phyloP scores from a whole-genome alignment of 2,888 invertebrate genomes.

The Euphydryas editha region DNA sequence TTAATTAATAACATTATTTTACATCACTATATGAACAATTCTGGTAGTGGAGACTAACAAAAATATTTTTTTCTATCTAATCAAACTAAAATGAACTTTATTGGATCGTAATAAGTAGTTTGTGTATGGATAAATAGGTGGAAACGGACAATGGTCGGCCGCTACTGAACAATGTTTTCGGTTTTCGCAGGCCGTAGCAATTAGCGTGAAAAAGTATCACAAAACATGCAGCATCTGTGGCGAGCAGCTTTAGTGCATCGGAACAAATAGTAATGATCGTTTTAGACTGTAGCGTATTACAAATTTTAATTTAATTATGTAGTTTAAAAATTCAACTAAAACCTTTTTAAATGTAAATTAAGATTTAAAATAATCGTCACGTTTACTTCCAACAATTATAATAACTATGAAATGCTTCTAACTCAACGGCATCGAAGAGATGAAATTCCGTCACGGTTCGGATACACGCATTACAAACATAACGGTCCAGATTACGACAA shows the following conservation, averaged over 20 bases:
- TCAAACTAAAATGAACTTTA: slow-evolving; percentile 27
- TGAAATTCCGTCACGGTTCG: no score
- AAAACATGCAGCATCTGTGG: slow-evolving; percentile 44
- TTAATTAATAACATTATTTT: slow-evolving; percentile 53
- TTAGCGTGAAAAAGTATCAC: slow-evolving; percentile 51
- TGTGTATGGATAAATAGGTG: slow-evolving; percentile 16
- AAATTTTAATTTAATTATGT: background rate
- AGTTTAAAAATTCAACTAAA: background rate
- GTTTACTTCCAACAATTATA: no score
- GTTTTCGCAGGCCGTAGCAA: slow-evolving; percentile 46
- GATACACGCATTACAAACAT: no score
- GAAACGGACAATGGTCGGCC: slow-evolving; percentile 42
- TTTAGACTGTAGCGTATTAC: background rate
- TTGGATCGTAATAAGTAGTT: slow-evolving; percentile 11
- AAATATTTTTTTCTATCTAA: background rate
- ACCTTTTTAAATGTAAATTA: background rate
- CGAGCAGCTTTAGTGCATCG: slow-evolving; percentile 28
- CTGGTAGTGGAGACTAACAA: slow-evolving; percentile 29
- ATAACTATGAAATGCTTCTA: no score
- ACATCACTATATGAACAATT: slow-evolving; percentile 42
- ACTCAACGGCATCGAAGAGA: no score
- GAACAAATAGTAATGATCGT: slow-evolving; percentile 7
- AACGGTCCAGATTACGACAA: no score
- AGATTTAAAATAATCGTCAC: no score
- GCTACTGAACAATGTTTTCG: slow-evolving; percentile 46